These are phyloP conservation scores for Conomelus anceps DNA, from an alignment of 2,888 invertebrate genomes.

Conservation along the genomic window DNA sequence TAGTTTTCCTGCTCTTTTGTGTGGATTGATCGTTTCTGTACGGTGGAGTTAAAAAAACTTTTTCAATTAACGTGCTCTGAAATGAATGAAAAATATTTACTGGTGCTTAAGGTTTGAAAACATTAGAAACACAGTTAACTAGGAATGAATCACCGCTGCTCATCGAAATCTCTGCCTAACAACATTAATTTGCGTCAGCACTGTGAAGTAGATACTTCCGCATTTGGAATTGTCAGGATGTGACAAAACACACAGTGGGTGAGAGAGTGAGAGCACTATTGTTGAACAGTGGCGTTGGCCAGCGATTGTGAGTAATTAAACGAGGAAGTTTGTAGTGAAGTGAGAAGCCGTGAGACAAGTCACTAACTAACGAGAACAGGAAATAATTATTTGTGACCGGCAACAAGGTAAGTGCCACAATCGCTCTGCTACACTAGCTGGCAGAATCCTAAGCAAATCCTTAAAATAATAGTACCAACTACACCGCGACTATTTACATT, in stretches of 20 bases:
- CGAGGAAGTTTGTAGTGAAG: background rate
- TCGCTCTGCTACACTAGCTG: background rate
- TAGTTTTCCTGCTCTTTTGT: too few species aligned
- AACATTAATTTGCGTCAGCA: background rate
- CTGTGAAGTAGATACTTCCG: background rate
- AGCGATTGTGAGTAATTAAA: background rate
- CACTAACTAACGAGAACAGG: background rate
- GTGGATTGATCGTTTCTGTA: too few species aligned
- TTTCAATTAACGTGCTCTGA: too few species aligned
- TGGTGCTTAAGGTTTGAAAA: too few species aligned
- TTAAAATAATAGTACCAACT: background rate
- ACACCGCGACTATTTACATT: background rate
- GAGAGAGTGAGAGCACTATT: background rate
- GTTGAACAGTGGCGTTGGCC: background rate
- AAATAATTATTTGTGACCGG: background rate
- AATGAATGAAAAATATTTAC: too few species aligned
- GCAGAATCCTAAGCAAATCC: background rate
- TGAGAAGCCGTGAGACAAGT: background rate
- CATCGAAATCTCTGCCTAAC: background rate
- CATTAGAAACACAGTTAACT: background rate
- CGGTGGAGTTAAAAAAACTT: too few species aligned
- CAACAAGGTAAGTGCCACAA: background rate
- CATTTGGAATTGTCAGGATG: background rate
- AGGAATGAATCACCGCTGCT: background rate
- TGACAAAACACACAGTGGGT: background rate